Conservation (phyloP, 1,140 invertebrate species). For the Lysiphlebus fabarum region DNA sequence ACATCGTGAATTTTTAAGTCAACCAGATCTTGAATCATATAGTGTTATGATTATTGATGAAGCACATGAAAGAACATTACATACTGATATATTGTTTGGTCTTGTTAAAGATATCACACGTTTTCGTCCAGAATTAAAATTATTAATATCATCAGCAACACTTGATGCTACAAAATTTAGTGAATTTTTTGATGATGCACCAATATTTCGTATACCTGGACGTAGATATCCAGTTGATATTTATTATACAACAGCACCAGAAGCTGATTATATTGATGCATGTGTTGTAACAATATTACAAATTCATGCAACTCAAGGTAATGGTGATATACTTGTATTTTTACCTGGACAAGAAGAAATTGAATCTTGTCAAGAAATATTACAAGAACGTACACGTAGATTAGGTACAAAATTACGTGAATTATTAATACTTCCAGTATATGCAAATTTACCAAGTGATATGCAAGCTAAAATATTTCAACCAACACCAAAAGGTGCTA, state of each 20-base stretch:
- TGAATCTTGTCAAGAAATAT: slow-evolving; percentile 90
- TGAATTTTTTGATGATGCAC: slow-evolving; percentile 96
- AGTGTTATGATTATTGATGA: slow-evolving; percentile 99
- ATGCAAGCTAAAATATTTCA: slow-evolving; percentile 99
- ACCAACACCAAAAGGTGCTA: slow-evolving; percentile 88
- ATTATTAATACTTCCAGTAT: slow-evolving; percentile 92
- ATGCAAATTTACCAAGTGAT: slow-evolving; percentile 97
- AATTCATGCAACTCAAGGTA: slow-evolving; percentile 94
- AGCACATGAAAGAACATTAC: slow-evolving; percentile 96
- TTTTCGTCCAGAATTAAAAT: slow-evolving; percentile 91
- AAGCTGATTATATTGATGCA: slow-evolving; percentile 97
- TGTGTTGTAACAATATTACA: slow-evolving; percentile 95
- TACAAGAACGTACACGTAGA: slow-evolving; percentile 84
- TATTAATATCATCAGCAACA: slow-evolving; percentile 96
- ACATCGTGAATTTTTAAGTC: slow-evolving; percentile 93
- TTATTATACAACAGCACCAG: slow-evolving; percentile 98
- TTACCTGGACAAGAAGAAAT: slow-evolving; percentile 94
- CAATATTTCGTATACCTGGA: slow-evolving; percentile 95
- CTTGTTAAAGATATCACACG: slow-evolving; percentile 96
- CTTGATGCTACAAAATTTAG: slow-evolving; percentile 98
- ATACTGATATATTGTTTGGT: slow-evolving; percentile 98
- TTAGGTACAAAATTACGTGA: slow-evolving; percentile 92
- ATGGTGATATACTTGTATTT: slow-evolving; percentile 96
- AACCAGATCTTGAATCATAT: slow-evolving; percentile 91
- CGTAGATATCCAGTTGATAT: slow-evolving; percentile 88